Percentiles rank a stretch among this genome's conserved stretches.
Conservation (phyloP, 2,888 invertebrate species). For the Lithophane semibrunnea region DNA sequence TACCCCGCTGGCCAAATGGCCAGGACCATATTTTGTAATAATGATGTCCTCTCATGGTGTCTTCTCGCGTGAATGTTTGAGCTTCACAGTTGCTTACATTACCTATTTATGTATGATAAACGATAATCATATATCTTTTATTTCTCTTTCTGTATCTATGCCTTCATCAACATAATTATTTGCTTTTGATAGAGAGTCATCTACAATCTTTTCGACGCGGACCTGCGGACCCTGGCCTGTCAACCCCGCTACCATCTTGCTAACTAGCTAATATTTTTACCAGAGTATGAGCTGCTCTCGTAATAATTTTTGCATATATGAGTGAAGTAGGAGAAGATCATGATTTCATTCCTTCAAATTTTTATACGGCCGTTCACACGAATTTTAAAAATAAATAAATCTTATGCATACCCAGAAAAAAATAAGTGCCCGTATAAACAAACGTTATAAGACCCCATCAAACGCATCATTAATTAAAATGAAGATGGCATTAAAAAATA, state of each 20-base stretch:
- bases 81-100: not conserved
- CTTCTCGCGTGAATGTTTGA: not conserved
- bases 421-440: constrained; percentile 18
- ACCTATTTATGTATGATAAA: not conserved
- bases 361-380: not conserved
- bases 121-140: not conserved
- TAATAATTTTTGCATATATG: not conserved
- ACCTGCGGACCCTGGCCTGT: not conserved
- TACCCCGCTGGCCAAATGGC: not conserved
- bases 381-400: constrained; percentile 20
- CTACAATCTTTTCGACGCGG: not conserved
- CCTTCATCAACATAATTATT: not conserved
- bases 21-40: not conserved
- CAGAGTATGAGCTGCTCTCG: not conserved
- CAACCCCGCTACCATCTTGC: not conserved
- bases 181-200: not conserved
- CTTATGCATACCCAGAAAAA: constrained; percentile 4
- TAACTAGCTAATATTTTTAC: not conserved
- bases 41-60: not conserved
- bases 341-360: not conserved
- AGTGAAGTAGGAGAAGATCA: not conserved
- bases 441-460: constrained; percentile 28
- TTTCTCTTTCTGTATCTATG: not conserved
- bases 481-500: constrained; percentile 12
- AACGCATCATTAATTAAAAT: constrained; percentile 22